Evolutionary conservation across 1,140 invertebrate genomes (phyloP).

Genomic region (Spodoptera litura): DNA sequence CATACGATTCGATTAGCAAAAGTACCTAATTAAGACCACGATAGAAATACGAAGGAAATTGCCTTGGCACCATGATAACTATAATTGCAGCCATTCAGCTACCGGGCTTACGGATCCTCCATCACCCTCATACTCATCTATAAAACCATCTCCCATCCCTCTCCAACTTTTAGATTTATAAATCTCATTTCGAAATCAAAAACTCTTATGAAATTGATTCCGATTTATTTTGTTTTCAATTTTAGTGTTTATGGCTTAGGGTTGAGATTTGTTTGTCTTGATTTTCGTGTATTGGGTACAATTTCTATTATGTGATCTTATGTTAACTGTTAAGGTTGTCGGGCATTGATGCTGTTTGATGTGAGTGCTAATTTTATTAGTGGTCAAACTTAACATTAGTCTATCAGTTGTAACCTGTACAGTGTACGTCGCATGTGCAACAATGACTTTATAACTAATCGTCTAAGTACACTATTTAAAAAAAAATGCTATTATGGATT

Average conservation of each 20-base stretch:
- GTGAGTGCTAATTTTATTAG: not conserved
- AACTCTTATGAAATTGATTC: conserved; percentile 30
- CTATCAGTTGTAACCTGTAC: too few species aligned
- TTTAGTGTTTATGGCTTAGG: not conserved
- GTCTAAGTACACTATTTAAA: too few species aligned
- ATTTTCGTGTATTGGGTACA: conserved; percentile 8
- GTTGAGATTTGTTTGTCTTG: conserved; percentile 12
- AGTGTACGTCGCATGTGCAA: too few species aligned
- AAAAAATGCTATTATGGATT: too few species aligned
- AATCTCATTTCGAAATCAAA: conserved; percentile 37
- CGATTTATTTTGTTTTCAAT: conserved; percentile 18
- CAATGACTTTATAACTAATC: too few species aligned
- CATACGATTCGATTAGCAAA: conserved; percentile 76
- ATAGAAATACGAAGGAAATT: conserved; percentile 61
- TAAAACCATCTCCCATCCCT: conserved; percentile 54
- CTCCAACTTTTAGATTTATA: conserved; percentile 51
- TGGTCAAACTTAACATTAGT: too few species aligned
- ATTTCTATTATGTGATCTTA: conserved; percentile 16
- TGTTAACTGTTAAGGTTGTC: conserved; percentile 30
- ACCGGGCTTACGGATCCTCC: conserved; percentile 72
- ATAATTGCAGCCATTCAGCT: conserved; percentile 72
- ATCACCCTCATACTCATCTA: conserved; percentile 63
- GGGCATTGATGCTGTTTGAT: conserved; percentile 14
- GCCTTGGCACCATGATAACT: conserved; percentile 66
- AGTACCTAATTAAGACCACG: conserved; percentile 71